phyloP scores from a whole-genome alignment of 2,113 vertebrate species.

The Gila orcuttii region DNA sequence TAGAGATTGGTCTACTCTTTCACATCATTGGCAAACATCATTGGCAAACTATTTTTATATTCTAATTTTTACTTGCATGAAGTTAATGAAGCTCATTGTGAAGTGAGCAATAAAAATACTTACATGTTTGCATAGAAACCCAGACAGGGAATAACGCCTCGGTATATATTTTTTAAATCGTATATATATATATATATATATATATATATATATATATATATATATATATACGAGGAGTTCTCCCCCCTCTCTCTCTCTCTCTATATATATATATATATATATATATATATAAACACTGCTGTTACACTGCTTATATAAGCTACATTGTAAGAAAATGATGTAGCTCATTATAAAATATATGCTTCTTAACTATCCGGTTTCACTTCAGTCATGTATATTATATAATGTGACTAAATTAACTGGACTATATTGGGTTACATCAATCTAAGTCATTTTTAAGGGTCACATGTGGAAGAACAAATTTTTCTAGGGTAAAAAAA shows the following conservation, averaged over 20 bases:
- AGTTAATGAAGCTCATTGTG: conserved; percentile 28
- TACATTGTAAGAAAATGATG: neutral
- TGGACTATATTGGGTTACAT: neutral
- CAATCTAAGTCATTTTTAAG: neutral
- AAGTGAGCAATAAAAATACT: conserved; percentile 12
- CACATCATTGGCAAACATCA: neutral
- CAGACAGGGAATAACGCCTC: neutral
- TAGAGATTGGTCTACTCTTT: neutral
- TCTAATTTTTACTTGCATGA: neutral
- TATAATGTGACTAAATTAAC: neutral
- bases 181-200: no score
- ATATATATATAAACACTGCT: neutral
- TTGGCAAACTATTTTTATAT: neutral
- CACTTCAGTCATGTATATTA: neutral
- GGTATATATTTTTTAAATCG: neutral
- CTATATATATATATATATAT: no score
- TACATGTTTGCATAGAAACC: neutral
- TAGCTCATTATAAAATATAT: neutral
- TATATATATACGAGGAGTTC: neutral
- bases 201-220: neutral
- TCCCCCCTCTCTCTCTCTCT: no score
- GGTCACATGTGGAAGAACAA: neutral
- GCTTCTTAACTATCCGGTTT: neutral
- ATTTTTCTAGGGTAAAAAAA: conserved; percentile 12
- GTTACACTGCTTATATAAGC: neutral